A percentile compares a stretch with the other conserved stretches of the same genome.
These are phyloP conservation scores for Nematostella vectensis DNA, from an alignment of 92 coral and sea anemone genomes.

Conservation along the genomic window DNA sequence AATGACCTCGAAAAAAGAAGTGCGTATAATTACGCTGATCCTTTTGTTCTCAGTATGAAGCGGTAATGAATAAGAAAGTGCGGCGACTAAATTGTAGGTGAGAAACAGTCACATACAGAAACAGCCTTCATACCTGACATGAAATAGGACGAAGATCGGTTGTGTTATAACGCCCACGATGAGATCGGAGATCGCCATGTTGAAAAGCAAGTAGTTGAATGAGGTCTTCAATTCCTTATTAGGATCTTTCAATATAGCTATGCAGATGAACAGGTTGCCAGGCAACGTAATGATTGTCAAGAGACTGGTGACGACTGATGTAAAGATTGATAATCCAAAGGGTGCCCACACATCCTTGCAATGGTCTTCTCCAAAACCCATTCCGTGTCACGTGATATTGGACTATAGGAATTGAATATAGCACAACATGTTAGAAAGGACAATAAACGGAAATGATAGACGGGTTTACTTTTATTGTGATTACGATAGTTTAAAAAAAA, in stretches of 20 bases:
- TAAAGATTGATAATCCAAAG: slow-evolving; percentile 45
- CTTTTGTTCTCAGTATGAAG: no score
- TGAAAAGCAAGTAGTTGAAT: slow-evolving; percentile 60
- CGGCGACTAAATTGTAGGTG: no score
- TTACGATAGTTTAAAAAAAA: no score
- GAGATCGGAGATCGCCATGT: slow-evolving; percentile 66
- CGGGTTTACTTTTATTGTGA: no score
- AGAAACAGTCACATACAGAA: no score
- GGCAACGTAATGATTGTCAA: slow-evolving; percentile 56
- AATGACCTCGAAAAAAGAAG: no score
- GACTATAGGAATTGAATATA: not conserved
- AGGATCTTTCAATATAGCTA: slow-evolving; percentile 64
- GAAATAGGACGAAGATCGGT: slow-evolving; percentile 61
- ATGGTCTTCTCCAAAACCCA: slow-evolving; percentile 43
- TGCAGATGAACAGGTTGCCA: slow-evolving; percentile 63
- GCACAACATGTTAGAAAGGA: not conserved
- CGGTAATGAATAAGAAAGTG: no score
- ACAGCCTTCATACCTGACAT: slow-evolving; percentile 31
- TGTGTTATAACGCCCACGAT: slow-evolving; percentile 59
- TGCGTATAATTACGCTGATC: no score
- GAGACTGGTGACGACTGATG: slow-evolving; percentile 54
- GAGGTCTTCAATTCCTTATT: slow-evolving; percentile 60
- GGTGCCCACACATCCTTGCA: slow-evolving; percentile 59
- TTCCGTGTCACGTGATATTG: slow-evolving; percentile 4
- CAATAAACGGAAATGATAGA: not conserved